These are phyloP conservation scores for Choristoneura fumiferana DNA, from an alignment of 1,140 invertebrate species.

Conservation along the genomic window DNA sequence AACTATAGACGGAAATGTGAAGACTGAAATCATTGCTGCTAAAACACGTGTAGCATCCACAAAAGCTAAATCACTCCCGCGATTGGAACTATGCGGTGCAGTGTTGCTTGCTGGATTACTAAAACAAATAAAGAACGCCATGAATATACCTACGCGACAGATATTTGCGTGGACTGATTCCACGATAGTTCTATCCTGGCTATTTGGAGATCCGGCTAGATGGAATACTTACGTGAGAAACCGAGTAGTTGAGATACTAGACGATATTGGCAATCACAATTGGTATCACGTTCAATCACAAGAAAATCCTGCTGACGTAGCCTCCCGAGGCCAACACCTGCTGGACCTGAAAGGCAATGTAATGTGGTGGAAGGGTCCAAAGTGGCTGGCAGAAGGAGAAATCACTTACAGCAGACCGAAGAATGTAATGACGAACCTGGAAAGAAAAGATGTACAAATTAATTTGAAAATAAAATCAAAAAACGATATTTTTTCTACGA, in stretches of 20 bases:
- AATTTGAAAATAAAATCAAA: conserved; percentile 4
- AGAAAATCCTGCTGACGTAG: conserved; percentile 42
- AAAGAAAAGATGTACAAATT: not conserved
- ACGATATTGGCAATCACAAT: not conserved
- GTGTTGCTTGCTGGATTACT: conserved; percentile 31
- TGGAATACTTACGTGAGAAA: conserved; percentile 41
- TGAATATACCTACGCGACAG: conserved; percentile 20
- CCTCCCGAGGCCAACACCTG: conserved; percentile 30
- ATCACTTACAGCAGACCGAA: not conserved
- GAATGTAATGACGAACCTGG: not conserved
- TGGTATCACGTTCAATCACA: conserved; percentile 40
- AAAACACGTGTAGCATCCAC: conserved; percentile 58
- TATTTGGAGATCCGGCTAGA: conserved; percentile 51
- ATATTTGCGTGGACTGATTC: conserved; percentile 49
- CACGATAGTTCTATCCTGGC: conserved; percentile 39
- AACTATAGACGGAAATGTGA: not conserved
- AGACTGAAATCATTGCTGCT: conserved; percentile 36
- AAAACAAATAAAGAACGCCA: conserved; percentile 20
- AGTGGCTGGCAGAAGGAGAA: conserved; percentile 14
- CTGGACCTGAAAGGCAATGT: conserved; percentile 17
- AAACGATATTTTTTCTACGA: not conserved
- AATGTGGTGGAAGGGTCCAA: conserved; percentile 31
- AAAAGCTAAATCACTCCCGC: conserved; percentile 50
- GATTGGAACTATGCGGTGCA: conserved; percentile 69
- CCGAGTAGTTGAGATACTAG: conserved; percentile 43